phyloP scores from a whole-genome alignment of 2,797 vertebrate species.

The Pampus argenteus region DNA sequence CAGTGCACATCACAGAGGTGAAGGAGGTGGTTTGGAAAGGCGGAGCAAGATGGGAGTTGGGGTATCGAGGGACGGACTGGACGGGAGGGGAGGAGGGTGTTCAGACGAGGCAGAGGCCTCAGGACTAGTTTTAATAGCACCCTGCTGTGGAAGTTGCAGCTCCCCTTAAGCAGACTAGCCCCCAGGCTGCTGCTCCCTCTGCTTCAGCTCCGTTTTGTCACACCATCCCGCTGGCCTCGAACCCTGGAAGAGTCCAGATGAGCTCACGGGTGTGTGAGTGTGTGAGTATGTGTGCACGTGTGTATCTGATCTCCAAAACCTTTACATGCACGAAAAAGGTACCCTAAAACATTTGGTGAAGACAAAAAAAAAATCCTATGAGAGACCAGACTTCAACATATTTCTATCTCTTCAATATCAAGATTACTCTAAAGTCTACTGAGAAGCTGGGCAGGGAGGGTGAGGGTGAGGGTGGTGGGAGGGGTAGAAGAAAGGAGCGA shows the following conservation, averaged over 20 bases:
- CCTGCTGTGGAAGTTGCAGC: conserved; percentile 88
- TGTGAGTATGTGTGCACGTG: conserved; percentile 38
- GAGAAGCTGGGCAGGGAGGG: conserved; percentile 65
- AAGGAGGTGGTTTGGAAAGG: conserved; percentile 4
- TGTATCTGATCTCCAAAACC: conserved; percentile 74
- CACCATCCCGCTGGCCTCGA: conserved; percentile 19
- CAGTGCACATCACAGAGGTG: conserved; percentile 24
- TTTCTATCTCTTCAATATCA: conserved; percentile 81
- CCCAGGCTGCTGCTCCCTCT: conserved; percentile 61
- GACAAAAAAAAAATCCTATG: conserved; percentile 75
- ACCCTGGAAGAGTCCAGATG: conserved; percentile 22
- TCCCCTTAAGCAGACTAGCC: conserved; percentile 88
- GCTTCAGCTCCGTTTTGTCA: conserved; percentile 44
- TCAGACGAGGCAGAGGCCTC: conserved; percentile 58
- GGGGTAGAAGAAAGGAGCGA: conserved; percentile 34
- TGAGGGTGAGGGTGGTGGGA: neutral
- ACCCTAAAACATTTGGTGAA: conserved; percentile 82
- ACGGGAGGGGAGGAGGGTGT: conserved; percentile 24
- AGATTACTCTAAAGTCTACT: conserved; percentile 84
- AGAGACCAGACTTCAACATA: conserved; percentile 80
- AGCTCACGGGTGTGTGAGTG: conserved; percentile 8
- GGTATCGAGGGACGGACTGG: conserved; percentile 24
- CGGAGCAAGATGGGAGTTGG: neutral
- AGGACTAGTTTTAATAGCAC: conserved; percentile 87
- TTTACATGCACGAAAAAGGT: conserved; percentile 82